Percentiles rank a stretch among this genome's conserved stretches.
Conservation (phyloP, 2,888 invertebrate genomes). For the Alloplasta piceator region DNA sequence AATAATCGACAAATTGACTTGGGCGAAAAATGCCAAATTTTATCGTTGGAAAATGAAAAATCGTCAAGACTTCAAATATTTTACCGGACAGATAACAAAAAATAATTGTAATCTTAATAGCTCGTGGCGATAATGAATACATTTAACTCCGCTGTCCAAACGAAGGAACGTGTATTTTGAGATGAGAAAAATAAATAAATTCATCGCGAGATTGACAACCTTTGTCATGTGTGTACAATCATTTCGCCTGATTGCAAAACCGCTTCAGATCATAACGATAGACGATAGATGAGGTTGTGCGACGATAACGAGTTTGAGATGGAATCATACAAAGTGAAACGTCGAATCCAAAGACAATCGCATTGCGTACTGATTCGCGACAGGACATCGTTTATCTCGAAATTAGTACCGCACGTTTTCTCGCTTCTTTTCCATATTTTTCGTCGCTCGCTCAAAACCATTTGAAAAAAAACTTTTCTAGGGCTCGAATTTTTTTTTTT, state of each 20-base stretch:
- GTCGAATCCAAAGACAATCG: constrained; percentile 37
- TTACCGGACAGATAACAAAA: too few relatives aligned
- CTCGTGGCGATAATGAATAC: neutral
- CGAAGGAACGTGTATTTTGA: neutral
- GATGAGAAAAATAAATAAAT: neutral
- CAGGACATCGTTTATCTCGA: constrained; percentile 14
- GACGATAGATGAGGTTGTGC: constrained; percentile 34
- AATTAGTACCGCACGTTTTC: neutral
- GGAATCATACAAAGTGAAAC: constrained; percentile 11
- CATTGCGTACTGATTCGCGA: constrained; percentile 10
- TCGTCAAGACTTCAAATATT: too few relatives aligned
- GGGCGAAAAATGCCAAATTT: too few relatives aligned
- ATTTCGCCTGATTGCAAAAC: constrained; percentile 36
- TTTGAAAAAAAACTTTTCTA: too few relatives aligned
- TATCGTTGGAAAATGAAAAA: too few relatives aligned
- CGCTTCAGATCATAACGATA: constrained; percentile 23
- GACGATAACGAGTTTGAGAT: constrained; percentile 45
- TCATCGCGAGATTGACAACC: constrained; percentile 1
- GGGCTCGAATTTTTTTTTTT: too few relatives aligned
- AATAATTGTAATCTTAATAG: too few relatives aligned
- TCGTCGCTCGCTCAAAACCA: too few relatives aligned
- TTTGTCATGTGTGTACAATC: constrained; percentile 1
- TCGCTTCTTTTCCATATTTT: neutral
- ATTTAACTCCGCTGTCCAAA: neutral
- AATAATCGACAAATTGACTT: too few relatives aligned